A percentile compares a stretch with the other conserved stretches of the same genome.
Conservation (phyloP, 2,888 invertebrate genomes). For the Myopa tessellatipennis region DNA sequence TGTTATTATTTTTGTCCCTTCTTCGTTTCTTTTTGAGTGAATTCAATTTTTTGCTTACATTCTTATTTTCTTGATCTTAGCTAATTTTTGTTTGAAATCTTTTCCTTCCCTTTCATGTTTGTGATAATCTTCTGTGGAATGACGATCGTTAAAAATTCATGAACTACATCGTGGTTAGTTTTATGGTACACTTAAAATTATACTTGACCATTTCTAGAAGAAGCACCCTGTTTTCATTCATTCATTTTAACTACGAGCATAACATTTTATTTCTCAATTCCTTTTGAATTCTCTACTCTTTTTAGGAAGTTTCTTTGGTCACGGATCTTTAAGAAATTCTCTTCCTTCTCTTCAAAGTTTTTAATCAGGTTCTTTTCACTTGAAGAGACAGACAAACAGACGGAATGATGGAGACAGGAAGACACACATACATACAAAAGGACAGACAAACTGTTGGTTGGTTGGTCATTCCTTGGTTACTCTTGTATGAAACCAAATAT, state of each 20-base stretch:
- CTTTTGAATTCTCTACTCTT: too few relatives aligned
- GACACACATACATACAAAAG: neutral
- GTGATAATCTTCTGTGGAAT: too few relatives aligned
- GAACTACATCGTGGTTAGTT: too few relatives aligned
- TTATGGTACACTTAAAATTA: too few relatives aligned
- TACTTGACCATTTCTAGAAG: too few relatives aligned
- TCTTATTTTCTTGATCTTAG: slow-evolving; percentile 19
- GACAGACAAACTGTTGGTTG: neutral
- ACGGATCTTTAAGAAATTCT: neutral
- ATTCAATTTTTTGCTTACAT: slow-evolving; percentile 26
- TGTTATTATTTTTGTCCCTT: neutral
- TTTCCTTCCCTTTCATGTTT: neutral
- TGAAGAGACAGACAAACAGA: too few relatives aligned
- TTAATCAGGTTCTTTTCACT: neutral
- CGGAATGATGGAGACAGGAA: too few relatives aligned
- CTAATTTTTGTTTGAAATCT: slow-evolving; percentile 3
- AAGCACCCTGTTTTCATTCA: too few relatives aligned
- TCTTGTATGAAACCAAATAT: slow-evolving; percentile 16
- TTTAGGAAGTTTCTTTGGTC: neutral
- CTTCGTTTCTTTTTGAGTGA: slow-evolving; percentile 8
- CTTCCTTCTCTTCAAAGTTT: neutral
- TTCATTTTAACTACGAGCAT: too few relatives aligned
- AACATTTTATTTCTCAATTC: neutral
- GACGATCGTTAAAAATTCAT: neutral
- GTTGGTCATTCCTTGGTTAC: slow-evolving; percentile 11